Evolutionary conservation across 2,888 invertebrate species (phyloP), one percentile per base, ranked within the genome.

Genomic region (Autographa pulchrina): DNA sequence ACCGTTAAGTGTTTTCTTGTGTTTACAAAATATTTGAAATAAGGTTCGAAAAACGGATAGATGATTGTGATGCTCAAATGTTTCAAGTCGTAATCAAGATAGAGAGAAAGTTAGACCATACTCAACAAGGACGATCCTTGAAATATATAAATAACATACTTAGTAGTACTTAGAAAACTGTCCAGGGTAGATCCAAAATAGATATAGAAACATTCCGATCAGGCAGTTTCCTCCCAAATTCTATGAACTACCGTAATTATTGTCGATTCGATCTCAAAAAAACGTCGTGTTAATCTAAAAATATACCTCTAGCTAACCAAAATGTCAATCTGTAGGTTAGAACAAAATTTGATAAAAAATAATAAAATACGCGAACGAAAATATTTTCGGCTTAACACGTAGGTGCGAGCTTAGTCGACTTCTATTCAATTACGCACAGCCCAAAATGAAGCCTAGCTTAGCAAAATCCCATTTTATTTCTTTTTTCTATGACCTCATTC

Each of bases 261-360:
- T n/a, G 16, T n/a, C 48, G n/a, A n/a, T 48, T 48, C 38, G 38
- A 38, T 4, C n/a, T 6, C 16, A 48, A 48, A 48, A n/a, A n/a
- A 8, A 5, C 6, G n/a, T n/a, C 13, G 25, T 56, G 13, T 0
- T 13, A 56, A 56, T 56, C 5, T 4, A n/a, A 25, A 13, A 56
- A 25, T 11, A 25, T 25, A 25, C 6, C 25, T 56, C 0, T 20
- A 25, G 54, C 13, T 56, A 56, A 56, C 25, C 20, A 25, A 56
- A 2, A 25, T 56, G 11, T 43, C 20, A 25, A 56, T 3, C 13
- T 56, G 11, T 43, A 43, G 43, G 18, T 59, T 70, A 31, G 62
- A 31, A 59, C 54, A 4, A 76, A 76, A 76, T 76, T 76, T 32
- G 62, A 80, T 80, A 56, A 80, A 70, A 76, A 75, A 62, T 61